phyloP scores from a whole-genome alignment of 37 sponge, comb jelly and placozoan genomes.

The Theonella swinhoei region DNA sequence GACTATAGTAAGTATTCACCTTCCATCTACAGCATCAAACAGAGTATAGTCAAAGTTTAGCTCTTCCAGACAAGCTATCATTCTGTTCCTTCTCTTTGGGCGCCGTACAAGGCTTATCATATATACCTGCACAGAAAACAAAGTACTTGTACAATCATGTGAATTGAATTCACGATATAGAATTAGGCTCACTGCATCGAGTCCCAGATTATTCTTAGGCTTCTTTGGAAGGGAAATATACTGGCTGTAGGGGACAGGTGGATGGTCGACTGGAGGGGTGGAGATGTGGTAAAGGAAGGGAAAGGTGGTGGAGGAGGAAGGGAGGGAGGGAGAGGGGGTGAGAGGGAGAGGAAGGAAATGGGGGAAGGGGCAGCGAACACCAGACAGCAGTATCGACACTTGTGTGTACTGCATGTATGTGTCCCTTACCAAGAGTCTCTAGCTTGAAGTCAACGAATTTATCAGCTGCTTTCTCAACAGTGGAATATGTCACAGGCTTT shows the following conservation, averaged over 20 bases:
- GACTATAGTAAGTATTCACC: too few relatives aligned
- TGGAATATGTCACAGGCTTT: conserved; percentile 12
- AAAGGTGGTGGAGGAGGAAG: too few relatives aligned
- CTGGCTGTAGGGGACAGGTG: conserved; percentile 50
- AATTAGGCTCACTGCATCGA: conserved; percentile 46
- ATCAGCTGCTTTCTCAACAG: conserved; percentile 37
- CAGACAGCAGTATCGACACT: too few relatives aligned
- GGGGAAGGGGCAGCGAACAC: too few relatives aligned
- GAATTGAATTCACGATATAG: too few relatives aligned
- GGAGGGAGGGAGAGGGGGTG: too few relatives aligned
- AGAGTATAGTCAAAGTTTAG: conserved; percentile 64
- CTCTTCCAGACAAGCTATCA: conserved; percentile 77
- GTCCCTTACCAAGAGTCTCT: conserved; percentile 51
- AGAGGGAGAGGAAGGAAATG: too few relatives aligned
- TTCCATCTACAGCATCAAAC: conserved; percentile 91
- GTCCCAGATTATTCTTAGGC: conserved; percentile 51
- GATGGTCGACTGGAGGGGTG: conserved; percentile 47
- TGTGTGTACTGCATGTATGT: too few relatives aligned
- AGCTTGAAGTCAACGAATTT: conserved; percentile 54
- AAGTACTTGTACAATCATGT: too few relatives aligned
- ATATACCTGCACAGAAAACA: conserved; percentile 66
- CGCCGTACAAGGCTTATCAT: conserved; percentile 86
- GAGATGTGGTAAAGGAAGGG: background rate
- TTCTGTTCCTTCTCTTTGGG: conserved; percentile 78
- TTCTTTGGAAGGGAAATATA: conserved; percentile 26